Evolutionary conservation across 2,888 invertebrate genomes (phyloP), one percentile per base, ranked within the genome.

Genomic region (Brassicogethes aeneus): DNA sequence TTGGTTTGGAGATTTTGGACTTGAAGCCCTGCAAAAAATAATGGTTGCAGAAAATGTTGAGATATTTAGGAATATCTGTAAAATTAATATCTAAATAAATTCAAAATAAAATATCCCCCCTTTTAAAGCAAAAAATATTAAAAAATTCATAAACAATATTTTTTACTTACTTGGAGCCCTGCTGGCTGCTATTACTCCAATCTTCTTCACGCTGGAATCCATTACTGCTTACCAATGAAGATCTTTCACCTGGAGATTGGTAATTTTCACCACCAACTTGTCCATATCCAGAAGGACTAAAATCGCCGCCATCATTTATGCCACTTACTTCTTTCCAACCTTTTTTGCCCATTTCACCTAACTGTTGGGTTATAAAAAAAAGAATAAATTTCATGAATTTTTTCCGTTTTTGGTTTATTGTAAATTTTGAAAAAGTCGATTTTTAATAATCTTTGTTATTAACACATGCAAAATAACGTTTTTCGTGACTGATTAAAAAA

Each of bases 261-360:
- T 64, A 66, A 46, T 64, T 67, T 17, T 66, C 66, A 16, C 68
- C 68, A 15, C 63, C 56, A n/a, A 68, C 63, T 55, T 67, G 63
- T 2, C 66, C 68, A 44, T 69, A 68, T 2, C 62, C 60, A n/a
- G 55, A 41, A 39, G 48, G 40, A 40, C 55, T 54, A 41, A 57
- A 56, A 13, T 55, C 54, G 15, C 48, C 47, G n/a, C 48, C 13
- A 10, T 36, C 45, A 36, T 56, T 59, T 13, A 50, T 51, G n/a
- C 64, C 63, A n/a, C 64, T 54, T 15, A 67, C 57, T 50, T 67
- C 65, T 41, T 57, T 60, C 80, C 82, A 82, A 16, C 82, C 81
- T 56, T 76, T 74, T 59, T 78, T 74, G 16, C 82, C 75, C 41
- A 83, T 68, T 57, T 83, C 82, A 12, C 78, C 73, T 51, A 83